Conservation (phyloP, 2,797 vertebrate species). For the Acipenser ruthenus region DNA sequence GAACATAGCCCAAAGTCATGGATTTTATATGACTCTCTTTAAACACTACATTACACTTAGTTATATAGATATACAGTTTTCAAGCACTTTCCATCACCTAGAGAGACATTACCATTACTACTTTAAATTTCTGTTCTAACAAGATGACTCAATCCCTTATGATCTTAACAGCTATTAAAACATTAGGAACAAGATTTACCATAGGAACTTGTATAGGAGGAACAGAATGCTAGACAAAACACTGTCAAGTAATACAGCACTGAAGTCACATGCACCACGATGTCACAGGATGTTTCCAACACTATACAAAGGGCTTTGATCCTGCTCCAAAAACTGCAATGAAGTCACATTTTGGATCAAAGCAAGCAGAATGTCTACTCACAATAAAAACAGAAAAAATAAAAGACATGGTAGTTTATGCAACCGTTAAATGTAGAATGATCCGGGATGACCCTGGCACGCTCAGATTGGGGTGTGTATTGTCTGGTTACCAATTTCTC, state of each 20-base stretch:
- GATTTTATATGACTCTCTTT: conserved; percentile 19
- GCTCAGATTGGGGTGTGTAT: conserved; percentile 57
- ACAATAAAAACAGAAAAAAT: conserved; percentile 39
- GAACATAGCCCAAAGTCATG: not conserved
- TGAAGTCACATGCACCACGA: conserved; percentile 65
- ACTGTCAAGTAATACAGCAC: conserved; percentile 58
- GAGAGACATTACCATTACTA: too few species aligned
- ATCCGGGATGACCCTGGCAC: conserved; percentile 60
- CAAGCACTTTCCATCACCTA: not conserved
- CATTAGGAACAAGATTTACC: conserved; percentile 49
- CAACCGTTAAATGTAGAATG: conserved; percentile 56
- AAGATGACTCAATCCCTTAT: conserved; percentile 27
- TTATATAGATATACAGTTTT: not conserved
- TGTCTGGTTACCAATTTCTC: conserved; percentile 45
- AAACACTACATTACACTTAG: conserved; percentile 14
- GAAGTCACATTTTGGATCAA: conserved; percentile 55
- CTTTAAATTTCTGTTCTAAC: conserved; percentile 4
- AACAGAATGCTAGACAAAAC: conserved; percentile 55
- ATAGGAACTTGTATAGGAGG: conserved; percentile 44
- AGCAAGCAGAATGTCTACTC: conserved; percentile 47
- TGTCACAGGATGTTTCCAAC: conserved; percentile 56
- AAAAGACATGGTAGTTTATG: conserved; percentile 54
- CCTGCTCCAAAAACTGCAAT: conserved; percentile 54
- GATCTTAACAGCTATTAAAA: conserved; percentile 37
- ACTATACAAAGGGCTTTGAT: conserved; percentile 52